Evolutionary conservation across 2,113 vertebrate genomes (phyloP), one percentile per base, ranked within the genome.

Genomic region (Rhegmatorhina hoffmannsi): DNA sequence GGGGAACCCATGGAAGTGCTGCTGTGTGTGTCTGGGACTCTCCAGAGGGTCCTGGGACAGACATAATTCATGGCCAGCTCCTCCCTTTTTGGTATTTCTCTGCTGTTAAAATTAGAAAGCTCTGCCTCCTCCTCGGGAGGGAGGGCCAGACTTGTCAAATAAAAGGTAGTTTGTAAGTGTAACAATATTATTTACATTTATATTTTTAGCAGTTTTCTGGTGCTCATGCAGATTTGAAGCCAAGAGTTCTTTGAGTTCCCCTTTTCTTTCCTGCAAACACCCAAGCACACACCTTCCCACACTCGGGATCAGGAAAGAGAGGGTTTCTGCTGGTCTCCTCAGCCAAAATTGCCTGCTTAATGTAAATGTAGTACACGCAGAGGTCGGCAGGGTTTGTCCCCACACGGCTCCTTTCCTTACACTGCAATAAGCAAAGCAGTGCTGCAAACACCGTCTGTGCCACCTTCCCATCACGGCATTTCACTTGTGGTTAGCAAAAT

Each of bases 401-500:
- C 46, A 6, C 29, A 58, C 43, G 72, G 52, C n/a, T 40, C 33
- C 77, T 84, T 47, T 33, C 52, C 53, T 83, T 9, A 8, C 1
- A 26, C 40, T 64, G 64, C 78, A 73, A 20, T 49, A 64, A 81
- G 33, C 62, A 81, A 56, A 95, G 17, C 1, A 49, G 29, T 20
- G 20, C 69, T 84, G 66, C 58, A 43, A 43, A 53, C 49, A 2
- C 40, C 78, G 40, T 58, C 14, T 44, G 52, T 52, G 68, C 16
- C 70, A 67, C 59, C 84, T 75, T 67, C 75, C 84, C 63, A 43
- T 17, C 84, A 60, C 72, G 67, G 78, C 84, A 31, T 87, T 82
- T 95, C 88, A 89, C 69, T 74, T 28, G 38, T 63, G 84, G 70
- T 92, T 92, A 83, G 78, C 24, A 80, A 90, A 92, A 93, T n/a